Evolutionary conservation across 1,140 invertebrate species (phyloP), one percentile per base, ranked within the genome.

Genomic region (Chionoecetes opilio): DNA sequence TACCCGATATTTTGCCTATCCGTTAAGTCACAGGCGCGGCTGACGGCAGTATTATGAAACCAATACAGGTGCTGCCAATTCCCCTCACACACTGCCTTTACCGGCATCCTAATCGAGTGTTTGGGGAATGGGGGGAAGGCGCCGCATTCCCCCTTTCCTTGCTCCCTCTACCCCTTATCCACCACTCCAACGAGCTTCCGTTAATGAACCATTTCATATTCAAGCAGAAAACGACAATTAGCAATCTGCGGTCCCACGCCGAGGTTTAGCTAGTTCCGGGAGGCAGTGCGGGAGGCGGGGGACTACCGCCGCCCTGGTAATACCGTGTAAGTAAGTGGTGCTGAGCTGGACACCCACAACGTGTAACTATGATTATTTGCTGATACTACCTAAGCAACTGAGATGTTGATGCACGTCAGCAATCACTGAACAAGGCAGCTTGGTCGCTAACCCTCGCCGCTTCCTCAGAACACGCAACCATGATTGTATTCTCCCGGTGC

Each of bases 181-280:
- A 9, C 91, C 38, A 14, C 34, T 26, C 91, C 14, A 29, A 3
- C 88, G 26, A 38, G 29, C 88, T 46, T 38, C 85, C 37, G 85
- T 38, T 87, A 87, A 87, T 87, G 37, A 63, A 29, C 32, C 89
- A 63, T 63, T 91, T 63, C 26, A 53, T 91, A 91, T 91, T 91
- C 89, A 63, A 9, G 29, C 89, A 82, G 31, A 34, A 26, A 91
- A 63, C 41, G 31, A 63, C 29, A 91, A 91, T 91, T 91, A 91
- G 41, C 89, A 75, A 63, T 91, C 63, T 35, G 41, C n/a, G 26
- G 41, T 89, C 87, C 41, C 41, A 89, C 41, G 85, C 85, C 87
- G 35, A 41, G 35, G 87, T 41, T 89, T 29, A 63, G 29, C 34
- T 35, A 34, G 63, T 75, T 75, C 63, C 63, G 63, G 63, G 63